Evolutionary conservation across 1,140 invertebrate species (phyloP).

Genomic region (Polypedilum pembai): DNA sequence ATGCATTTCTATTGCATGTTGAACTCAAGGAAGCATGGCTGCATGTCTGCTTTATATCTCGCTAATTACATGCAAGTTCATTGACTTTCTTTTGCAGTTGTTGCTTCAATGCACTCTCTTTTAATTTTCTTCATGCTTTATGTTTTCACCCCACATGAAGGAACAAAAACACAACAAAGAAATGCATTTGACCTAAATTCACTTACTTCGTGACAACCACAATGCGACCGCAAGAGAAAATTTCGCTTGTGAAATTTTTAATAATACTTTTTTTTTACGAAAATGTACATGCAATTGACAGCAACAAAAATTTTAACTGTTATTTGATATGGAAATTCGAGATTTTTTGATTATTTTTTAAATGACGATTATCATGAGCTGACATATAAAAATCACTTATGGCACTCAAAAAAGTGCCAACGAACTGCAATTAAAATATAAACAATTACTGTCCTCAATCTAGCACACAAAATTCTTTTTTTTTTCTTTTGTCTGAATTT

Average conservation of each 20-base stretch:
- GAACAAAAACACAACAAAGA: background rate
- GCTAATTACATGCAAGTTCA: too few relatives aligned
- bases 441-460: background rate
- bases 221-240: background rate
- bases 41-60: too few relatives aligned
- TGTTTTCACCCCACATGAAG: background rate
- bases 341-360: too few relatives aligned
- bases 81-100: too few relatives aligned
- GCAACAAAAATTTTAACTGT: background rate
- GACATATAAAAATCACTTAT: background rate
- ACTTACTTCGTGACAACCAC: background rate
- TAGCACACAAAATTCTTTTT: background rate
- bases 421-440: slow-evolving; percentile 13
- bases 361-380: background rate
- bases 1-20: too few relatives aligned
- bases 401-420: background rate
- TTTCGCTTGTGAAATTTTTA: background rate
- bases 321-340: slow-evolving; percentile 12
- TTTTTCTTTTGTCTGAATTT: background rate
- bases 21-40: too few relatives aligned
- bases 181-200: slow-evolving; percentile 18
- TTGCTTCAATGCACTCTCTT: too few relatives aligned
- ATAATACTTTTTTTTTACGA: background rate
- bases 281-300: background rate
- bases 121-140: background rate